Base-by-base conservation (phyloP, 1,140 invertebrate species). In the Euglossa dilemma region DNA sequence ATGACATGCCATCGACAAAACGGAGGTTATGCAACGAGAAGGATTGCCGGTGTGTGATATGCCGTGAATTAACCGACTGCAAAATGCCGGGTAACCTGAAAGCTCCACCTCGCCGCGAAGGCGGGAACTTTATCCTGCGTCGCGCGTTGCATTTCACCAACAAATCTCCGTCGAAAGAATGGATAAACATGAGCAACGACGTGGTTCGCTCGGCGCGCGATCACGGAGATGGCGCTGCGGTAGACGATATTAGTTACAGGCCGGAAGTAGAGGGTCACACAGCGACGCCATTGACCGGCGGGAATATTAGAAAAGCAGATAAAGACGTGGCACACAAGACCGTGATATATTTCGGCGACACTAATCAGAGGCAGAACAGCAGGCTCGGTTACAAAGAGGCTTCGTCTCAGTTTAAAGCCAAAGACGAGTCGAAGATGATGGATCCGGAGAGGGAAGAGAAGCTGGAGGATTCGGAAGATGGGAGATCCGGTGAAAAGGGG, bases 321-420 rank as follows among this genome's bases (percentile, higher is more conserved):
- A 91, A 87, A 56, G 92, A 93, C 57, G 84, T 93, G n/a, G 93
- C 95, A 85, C 96, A 97, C 85, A 96, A 96, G 93, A 96, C 96
- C 23, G 95, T 97, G 63, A 96, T 97, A 81, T 96, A 96, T 89
- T 97, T 96, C 82, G 96, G 96, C 9, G 96, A 96, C 90, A 96
- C 95, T 1, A 95, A 96, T 59, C 95, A 95, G 45, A 91, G 94
- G 8, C 95, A 95, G 83, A 93, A 91, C 2, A 76, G 43, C 4
- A 82, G 75, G 28, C 45, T 80, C 18, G 12, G 52, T 67, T 20
- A n/a, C 63, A 69, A 36, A 20, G 50, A 64, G 20, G 43, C 23
- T 28, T 23, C 69, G 8, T 52, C 16, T 59, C 54, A 67, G 54
- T n/a, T 28, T n/a, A 25, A 12, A 52, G 25, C 7, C 0, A 56